These are phyloP conservation scores for Pyrocephalus nanus DNA, from an alignment of 2,797 vertebrate genomes.

Conservation along the genomic window DNA sequence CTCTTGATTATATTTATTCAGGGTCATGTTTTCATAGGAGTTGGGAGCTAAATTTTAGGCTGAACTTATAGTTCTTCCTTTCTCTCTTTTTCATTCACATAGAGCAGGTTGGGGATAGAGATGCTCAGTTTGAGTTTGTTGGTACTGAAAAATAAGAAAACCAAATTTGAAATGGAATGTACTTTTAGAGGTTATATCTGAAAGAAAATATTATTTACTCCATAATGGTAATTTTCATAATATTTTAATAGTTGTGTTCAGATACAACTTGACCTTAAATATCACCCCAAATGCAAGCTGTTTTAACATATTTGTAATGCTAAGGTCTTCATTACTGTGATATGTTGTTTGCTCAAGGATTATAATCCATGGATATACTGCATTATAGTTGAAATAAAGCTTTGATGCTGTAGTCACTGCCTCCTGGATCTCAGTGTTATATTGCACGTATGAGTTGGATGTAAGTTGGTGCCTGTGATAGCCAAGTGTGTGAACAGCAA, in stretches of 20 bases:
- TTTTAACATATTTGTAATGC: constrained; percentile 60
- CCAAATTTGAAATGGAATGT: constrained; percentile 17
- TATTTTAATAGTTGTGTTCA: constrained; percentile 62
- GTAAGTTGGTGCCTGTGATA: neutral
- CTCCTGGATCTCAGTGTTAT: neutral
- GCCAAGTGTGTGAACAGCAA: neutral
- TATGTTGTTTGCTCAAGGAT: constrained; percentile 28
- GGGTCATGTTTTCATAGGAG: neutral
- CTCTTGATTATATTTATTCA: neutral
- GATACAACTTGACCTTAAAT: constrained; percentile 50
- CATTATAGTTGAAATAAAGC: constrained; percentile 35
- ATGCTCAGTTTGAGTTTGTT: constrained; percentile 2
- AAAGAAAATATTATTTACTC: constrained; percentile 56
- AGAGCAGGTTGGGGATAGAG: neutral
- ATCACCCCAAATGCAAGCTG: constrained; percentile 63
- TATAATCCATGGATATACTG: constrained; percentile 7
- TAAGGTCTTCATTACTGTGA: constrained; percentile 46
- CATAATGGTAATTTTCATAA: constrained; percentile 58
- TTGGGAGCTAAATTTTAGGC: neutral
- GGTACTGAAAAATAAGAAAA: constrained; percentile 27
- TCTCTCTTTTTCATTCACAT: neutral
- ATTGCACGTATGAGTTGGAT: neutral
- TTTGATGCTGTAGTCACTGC: neutral
- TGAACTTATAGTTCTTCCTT: neutral
- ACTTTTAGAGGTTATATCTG: constrained; percentile 43